phyloP scores from a whole-genome alignment of 1,140 invertebrate species.

The Pogonomyrmex barbatus region DNA sequence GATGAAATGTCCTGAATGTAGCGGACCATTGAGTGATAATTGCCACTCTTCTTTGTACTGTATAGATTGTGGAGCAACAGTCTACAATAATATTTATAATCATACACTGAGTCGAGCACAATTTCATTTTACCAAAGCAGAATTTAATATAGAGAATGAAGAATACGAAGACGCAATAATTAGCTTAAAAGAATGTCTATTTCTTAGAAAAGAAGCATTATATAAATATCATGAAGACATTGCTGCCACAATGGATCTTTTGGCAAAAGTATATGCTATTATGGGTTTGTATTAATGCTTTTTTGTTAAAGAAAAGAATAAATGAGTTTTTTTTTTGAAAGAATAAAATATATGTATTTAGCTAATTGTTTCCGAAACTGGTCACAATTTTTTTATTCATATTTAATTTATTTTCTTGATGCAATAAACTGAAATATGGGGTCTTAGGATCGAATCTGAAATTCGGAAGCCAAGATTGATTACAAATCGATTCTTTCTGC shows the following conservation, averaged over 20 bases:
- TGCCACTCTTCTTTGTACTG: slow-evolving; percentile 69
- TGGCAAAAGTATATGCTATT: slow-evolving; percentile 86
- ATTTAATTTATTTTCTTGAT: too few species aligned
- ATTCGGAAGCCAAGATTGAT: neutral
- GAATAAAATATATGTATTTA: neutral
- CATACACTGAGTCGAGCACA: slow-evolving; percentile 83
- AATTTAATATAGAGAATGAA: slow-evolving; percentile 68
- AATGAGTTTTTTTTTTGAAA: neutral
- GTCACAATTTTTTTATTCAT: too few species aligned
- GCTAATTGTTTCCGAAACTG: too few species aligned
- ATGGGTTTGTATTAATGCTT: slow-evolving; percentile 79
- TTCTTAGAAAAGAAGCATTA: slow-evolving; percentile 82
- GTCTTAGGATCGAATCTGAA: neutral
- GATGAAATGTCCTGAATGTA: slow-evolving; percentile 81
- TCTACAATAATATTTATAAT: slow-evolving; percentile 71
- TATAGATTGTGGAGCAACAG: slow-evolving; percentile 77
- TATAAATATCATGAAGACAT: slow-evolving; percentile 86
- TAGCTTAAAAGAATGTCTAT: slow-evolving; percentile 82
- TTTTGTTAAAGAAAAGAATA: neutral
- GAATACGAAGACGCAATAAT: slow-evolving; percentile 74
- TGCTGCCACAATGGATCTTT: slow-evolving; percentile 84
- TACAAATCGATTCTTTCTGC: neutral
- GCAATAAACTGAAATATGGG: neutral
- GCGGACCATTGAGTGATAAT: slow-evolving; percentile 75
- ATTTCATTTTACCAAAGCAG: slow-evolving; percentile 76